A percentile compares a stretch with the other conserved stretches of the same genome.
phyloP scores from a whole-genome alignment of 2,888 invertebrate species.

The Panopea generosa region DNA sequence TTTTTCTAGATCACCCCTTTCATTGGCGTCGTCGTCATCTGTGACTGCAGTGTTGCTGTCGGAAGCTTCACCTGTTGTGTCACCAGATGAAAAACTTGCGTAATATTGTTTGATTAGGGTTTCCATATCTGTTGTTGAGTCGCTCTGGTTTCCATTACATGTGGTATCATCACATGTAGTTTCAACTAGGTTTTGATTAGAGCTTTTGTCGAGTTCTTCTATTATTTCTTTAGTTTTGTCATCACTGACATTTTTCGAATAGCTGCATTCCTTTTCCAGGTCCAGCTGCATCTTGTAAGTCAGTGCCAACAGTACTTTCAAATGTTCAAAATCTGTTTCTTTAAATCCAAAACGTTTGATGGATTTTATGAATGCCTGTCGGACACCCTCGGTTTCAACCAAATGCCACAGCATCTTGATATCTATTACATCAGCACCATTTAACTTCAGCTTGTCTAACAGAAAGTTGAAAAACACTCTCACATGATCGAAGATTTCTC shows the following conservation, averaged over 20 bases:
- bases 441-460: conserved; percentile 42
- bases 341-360: conserved; percentile 47
- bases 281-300: conserved; percentile 41
- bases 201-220: no score
- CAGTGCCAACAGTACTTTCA: conserved; percentile 39
- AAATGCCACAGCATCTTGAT: conserved; percentile 62
- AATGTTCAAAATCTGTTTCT: conserved; percentile 20
- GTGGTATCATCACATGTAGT: no score
- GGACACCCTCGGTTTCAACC: conserved; percentile 43
- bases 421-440: conserved; percentile 45
- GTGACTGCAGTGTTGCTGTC: no score
- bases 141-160: no score
- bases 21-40: no score
- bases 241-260: no score
- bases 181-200: no score
- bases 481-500: conserved; percentile 50
- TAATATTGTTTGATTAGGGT: background rate
- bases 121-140: background rate
- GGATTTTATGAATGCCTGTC: conserved; percentile 22
- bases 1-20: no score
- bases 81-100: no score
- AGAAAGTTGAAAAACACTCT: conserved; percentile 59
- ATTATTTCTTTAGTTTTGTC: no score
- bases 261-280: conserved; percentile 22
- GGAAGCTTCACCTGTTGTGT: no score